Evolutionary conservation across 1,140 invertebrate genomes (phyloP), one percentile per base, ranked within the genome.

Genomic region (Brachionus angularis): DNA sequence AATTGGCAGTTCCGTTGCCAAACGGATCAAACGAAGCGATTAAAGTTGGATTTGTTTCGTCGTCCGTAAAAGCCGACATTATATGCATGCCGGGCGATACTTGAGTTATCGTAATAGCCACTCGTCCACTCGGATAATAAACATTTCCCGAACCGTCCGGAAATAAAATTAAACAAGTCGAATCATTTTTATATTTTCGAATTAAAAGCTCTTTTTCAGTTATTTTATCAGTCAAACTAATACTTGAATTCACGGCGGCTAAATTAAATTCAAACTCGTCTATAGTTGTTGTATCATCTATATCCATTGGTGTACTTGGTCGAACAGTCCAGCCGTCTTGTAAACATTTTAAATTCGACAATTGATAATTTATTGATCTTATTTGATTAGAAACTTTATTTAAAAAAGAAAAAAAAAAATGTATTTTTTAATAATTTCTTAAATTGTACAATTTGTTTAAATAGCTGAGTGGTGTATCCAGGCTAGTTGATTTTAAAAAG

Each of bases 321-420:
- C 79, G 73, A 10, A 79, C 69, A 0, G 79, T 80, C 79, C 79
- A 81, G 0, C 80, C 80, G 29, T 81, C 80, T 52, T 81, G 79
- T 29, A 81, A 69, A 74, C 78, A 81, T 67, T 75, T 75, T 72
- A 79, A 76, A 23, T 79, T 80, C 3, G 80, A 81, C 18, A 81
- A 71, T 74, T 80, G 78, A 67, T 80, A 81, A 73, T 80, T 81
- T 74, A 81, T 81, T 3, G 79, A 80, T 72, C 79, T 79, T 76
- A 81, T 79, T 73, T 79, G 67, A 4, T 70, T 70, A 3, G 31
- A 50, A 10, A 36, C 46, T 70, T n/a, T n/a, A 21, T n/a, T n/a
- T n/a, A n/a, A n/a, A n/a, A n/a, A n/a, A n/a, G n/a, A n/a, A n/a
- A n/a, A n/a, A n/a, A n/a, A n/a, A n/a, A n/a, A n/a, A n/a, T n/a